Conservation (phyloP, 2,113 vertebrate species). For the Prochilodus magdalenae region DNA sequence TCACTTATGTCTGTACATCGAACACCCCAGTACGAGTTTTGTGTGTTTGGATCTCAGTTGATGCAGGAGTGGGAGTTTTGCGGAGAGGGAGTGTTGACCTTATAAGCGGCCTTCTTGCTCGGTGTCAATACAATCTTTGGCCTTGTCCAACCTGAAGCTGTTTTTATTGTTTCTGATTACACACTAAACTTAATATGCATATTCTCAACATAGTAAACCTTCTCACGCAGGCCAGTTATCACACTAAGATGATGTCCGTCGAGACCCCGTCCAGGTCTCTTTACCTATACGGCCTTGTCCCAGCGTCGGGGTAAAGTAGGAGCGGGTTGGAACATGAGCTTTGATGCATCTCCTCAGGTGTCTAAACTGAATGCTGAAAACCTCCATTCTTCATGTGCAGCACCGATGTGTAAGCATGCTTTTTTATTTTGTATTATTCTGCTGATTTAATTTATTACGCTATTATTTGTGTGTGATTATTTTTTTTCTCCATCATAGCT, state of each 20-base stretch:
- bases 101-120: slow-evolving; percentile 48
- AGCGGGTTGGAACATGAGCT: slow-evolving; percentile 69
- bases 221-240: slow-evolving; percentile 29
- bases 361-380: slow-evolving; percentile 69
- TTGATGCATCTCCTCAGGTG: slow-evolving; percentile 81
- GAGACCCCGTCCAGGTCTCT: slow-evolving; percentile 25
- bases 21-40: background rate
- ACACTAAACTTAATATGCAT: slow-evolving; percentile 75
- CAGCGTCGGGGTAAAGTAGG: background rate
- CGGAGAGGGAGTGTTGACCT: slow-evolving; percentile 26
- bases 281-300: slow-evolving; percentile 19
- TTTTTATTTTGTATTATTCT: slow-evolving; percentile 65
- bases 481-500: slow-evolving; percentile 69
- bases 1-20: slow-evolving; percentile 4
- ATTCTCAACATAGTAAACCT: slow-evolving; percentile 68
- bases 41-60: background rate
- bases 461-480: slow-evolving; percentile 78
- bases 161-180: slow-evolving; percentile 2
- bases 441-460: slow-evolving; percentile 79
- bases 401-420: slow-evolving; percentile 71
- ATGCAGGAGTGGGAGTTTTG: slow-evolving; percentile 16
- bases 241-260: slow-evolving; percentile 43
- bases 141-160: slow-evolving; percentile 45
- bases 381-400: slow-evolving; percentile 69
- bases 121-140: slow-evolving; percentile 33